Evolutionary conservation across 2,113 vertebrate species (phyloP).

Genomic region (Nothobranchius kuhntae): DNA sequence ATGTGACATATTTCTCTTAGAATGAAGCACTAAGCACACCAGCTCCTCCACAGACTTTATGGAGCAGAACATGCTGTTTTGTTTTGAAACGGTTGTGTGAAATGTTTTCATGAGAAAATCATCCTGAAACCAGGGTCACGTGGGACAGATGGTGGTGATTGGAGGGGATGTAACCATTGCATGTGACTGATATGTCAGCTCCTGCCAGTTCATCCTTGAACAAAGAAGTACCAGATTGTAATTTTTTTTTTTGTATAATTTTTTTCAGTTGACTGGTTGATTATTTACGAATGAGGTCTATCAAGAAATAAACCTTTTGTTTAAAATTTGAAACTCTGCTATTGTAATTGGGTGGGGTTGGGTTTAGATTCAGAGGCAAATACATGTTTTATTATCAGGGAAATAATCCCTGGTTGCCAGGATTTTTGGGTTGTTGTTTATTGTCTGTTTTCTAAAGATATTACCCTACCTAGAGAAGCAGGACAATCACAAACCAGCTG

Average conservation of each 20-base stretch:
- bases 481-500: too few relatives aligned
- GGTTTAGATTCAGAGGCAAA: too few relatives aligned
- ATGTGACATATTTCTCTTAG: conserved; percentile 2
- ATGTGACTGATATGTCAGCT: conserved; percentile 82
- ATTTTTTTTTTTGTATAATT: conserved; percentile 68
- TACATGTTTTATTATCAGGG: too few relatives aligned
- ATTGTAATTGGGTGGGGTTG: too few relatives aligned
- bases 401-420: too few relatives aligned
- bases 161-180: conserved; percentile 73
- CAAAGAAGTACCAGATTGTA: conserved; percentile 71
- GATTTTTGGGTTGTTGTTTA: too few relatives aligned
- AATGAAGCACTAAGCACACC: conserved; percentile 47
- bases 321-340: conserved; percentile 35
- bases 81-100: conserved; percentile 47
- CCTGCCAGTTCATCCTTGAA: conserved; percentile 75
- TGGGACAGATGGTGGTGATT: conserved; percentile 29
- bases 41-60: conserved; percentile 24
- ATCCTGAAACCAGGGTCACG: conserved; percentile 20
- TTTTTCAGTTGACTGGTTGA: conserved; percentile 65
- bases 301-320: conserved; percentile 85
- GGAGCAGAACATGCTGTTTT: conserved; percentile 39
- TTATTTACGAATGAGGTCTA: conserved; percentile 81
- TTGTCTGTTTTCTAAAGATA: too few relatives aligned
- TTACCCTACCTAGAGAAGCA: too few relatives aligned
- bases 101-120: conserved; percentile 32